Base-by-base conservation (phyloP, 2,888 invertebrate genomes). In the Liodrosophila aerea region DNA sequence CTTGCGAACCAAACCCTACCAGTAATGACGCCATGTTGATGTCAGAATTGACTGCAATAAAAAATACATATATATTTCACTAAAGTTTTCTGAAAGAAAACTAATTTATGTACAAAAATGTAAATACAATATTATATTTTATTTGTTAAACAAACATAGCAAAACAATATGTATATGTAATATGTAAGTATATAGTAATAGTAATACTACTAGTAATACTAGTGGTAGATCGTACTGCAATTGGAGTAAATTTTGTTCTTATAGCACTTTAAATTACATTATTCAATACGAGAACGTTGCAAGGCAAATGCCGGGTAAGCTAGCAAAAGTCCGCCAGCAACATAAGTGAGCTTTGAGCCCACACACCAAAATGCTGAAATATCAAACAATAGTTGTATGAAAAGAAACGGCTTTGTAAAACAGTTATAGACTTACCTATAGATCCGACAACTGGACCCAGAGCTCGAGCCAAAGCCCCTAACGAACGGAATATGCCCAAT, bases 381-480 rank as follows among this genome's bases (percentile, higher is more conserved):
- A 64, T 61, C 0, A 69, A 60, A 51, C 33, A 62, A 36, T 13
- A n/a, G n/a, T 36, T 36, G 41, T 58, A 46, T 54, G n/a, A 5
- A 7, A 31, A 27, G 22, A 15, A 11, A 9, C 46, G 2, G 8
- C 5, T 22, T 0, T 11, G 1, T 3, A 1, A 8, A n/a, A 7
- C 36, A 4, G 1, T 9, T n/a, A 46, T 15, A 47, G 9, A 62
- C 62, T 89, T 90, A 96, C 97, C 92, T 72, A 96, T 92, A 49
- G 97, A 96, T 16, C 97, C 96, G 9, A 97, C 89, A 50, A 98
- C 91, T 0, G 99, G 99, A 2, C 99, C 99, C 29, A 96, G 89
- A 15, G 98, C 97, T 73, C 99, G 92, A 0, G 98, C 98, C 37
- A 99, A 91, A 1, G 98, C 97, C 11, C 99, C 99, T 31, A 99